phyloP scores from a whole-genome alignment of 2,888 invertebrate genomes.

The Phragmatobia fuliginosa region DNA sequence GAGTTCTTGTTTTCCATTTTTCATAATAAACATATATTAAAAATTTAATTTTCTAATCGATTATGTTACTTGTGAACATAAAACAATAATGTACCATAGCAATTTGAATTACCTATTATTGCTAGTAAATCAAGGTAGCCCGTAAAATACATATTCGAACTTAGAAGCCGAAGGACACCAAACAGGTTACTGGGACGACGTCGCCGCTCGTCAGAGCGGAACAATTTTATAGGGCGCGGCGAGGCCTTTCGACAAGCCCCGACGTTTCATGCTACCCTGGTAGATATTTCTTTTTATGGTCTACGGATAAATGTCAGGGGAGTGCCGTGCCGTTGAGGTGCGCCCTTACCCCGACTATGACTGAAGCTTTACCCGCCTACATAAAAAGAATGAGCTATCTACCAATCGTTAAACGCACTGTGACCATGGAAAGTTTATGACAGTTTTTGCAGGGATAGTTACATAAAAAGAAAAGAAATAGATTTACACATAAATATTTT shows the following conservation, averaged over 20 bases:
- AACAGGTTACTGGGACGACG: slow-evolving; percentile 80
- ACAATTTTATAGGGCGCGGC: slow-evolving; percentile 73
- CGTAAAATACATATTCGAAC: slow-evolving; percentile 14
- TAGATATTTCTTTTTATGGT: slow-evolving; percentile 85
- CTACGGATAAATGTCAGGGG: slow-evolving; percentile 84
- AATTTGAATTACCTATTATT: slow-evolving; percentile 16
- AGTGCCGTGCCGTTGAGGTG: slow-evolving; percentile 78
- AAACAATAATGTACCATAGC: background rate
- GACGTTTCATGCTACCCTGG: slow-evolving; percentile 76
- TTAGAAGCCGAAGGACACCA: slow-evolving; percentile 46
- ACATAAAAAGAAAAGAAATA: background rate
- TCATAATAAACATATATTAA: too few species aligned
- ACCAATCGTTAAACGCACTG: slow-evolving; percentile 38
- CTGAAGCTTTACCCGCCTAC: slow-evolving; percentile 62
- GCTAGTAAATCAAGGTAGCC: slow-evolving; percentile 17
- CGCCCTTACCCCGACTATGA: slow-evolving; percentile 66
- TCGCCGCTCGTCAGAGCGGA: slow-evolving; percentile 63
- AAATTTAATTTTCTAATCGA: background rate
- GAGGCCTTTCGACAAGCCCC: slow-evolving; percentile 80
- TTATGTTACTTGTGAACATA: background rate
- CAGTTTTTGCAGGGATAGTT: slow-evolving; percentile 19
- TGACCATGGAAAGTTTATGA: slow-evolving; percentile 39
- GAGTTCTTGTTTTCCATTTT: too few species aligned
- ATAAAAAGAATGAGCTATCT: slow-evolving; percentile 55
- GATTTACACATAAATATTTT: background rate